Evolutionary conservation across 2,888 invertebrate genomes (phyloP).

Genomic region (Cephonodes hylas): DNA sequence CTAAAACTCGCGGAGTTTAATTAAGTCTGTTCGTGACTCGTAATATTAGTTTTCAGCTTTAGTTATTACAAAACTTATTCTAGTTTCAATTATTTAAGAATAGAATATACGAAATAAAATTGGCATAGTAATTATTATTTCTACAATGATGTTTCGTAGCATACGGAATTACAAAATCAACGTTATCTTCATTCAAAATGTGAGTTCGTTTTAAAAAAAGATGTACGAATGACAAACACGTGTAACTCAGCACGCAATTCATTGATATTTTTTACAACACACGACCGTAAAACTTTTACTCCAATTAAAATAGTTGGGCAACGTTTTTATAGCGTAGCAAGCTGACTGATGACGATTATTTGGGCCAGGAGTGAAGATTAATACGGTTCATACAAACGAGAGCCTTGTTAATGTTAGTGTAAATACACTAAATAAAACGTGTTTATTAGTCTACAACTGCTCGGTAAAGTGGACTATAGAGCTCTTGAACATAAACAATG

Average conservation of each 20-base stretch:
- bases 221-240: neutral
- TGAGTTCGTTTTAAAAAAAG: neutral
- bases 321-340: conserved; percentile 62
- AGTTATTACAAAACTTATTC: conserved; percentile 32
- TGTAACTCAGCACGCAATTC: conserved; percentile 46
- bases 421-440: conserved; percentile 64
- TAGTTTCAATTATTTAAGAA: neutral
- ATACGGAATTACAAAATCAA: neutral
- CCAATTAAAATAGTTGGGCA: conserved; percentile 77
- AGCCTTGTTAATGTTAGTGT: conserved; percentile 61
- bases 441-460: conserved; percentile 63
- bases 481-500: conserved; percentile 60
- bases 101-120: neutral
- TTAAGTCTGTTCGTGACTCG: conserved; percentile 52
- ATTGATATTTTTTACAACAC: conserved; percentile 58
- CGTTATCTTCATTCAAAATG: neutral
- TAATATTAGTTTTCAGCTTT: conserved; percentile 49
- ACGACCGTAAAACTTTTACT: conserved; percentile 65
- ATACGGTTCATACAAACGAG: conserved; percentile 65
- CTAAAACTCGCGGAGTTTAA: conserved; percentile 59
- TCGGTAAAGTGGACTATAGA: conserved; percentile 48
- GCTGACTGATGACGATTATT: conserved; percentile 69
- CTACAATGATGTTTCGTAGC: neutral
- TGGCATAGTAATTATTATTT: neutral
- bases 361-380: conserved; percentile 66